Evolutionary conservation across 2,888 invertebrate genomes (phyloP).

Genomic region (Drosophila testacea): DNA sequence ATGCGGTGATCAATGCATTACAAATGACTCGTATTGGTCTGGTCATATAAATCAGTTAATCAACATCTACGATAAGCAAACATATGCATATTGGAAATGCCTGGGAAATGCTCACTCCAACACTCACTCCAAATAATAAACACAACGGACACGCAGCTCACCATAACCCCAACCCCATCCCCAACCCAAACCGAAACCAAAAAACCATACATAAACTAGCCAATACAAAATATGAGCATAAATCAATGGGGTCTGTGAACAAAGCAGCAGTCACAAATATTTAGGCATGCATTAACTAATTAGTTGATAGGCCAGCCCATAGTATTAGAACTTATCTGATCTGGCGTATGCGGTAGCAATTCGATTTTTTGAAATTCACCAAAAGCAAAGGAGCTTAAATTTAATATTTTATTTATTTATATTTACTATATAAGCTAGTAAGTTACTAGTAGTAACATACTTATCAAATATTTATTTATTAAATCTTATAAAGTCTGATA

Average conservation of each 20-base stretch:
- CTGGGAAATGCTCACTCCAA: constrained; percentile 50
- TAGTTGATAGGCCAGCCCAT: constrained; percentile 41
- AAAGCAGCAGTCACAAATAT: constrained; percentile 47
- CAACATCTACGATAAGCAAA: constrained; percentile 74
- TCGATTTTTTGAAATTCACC: background rate
- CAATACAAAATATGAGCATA: constrained; percentile 68
- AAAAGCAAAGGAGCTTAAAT: background rate
- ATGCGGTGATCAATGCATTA: constrained; percentile 76
- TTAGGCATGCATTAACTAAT: constrained; percentile 67
- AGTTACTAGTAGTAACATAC: too few relatives aligned
- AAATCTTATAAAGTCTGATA: background rate
- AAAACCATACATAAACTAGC: constrained; percentile 35
- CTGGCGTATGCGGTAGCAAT: constrained; percentile 15
- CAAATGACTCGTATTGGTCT: constrained; percentile 60
- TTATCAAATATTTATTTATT: background rate
- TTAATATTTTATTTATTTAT: background rate
- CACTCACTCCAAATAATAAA: background rate
- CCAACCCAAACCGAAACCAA: constrained; percentile 19
- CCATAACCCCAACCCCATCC: constrained; percentile 13
- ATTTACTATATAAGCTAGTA: background rate
- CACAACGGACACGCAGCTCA: constrained; percentile 33
- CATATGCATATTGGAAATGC: constrained; percentile 48
- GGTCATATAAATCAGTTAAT: constrained; percentile 76
- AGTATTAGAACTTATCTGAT: constrained; percentile 38
- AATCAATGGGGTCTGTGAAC: constrained; percentile 67